Evolutionary conservation across 2,113 vertebrate genomes (phyloP).

Genomic region (Arvicanthis niloticus): DNA sequence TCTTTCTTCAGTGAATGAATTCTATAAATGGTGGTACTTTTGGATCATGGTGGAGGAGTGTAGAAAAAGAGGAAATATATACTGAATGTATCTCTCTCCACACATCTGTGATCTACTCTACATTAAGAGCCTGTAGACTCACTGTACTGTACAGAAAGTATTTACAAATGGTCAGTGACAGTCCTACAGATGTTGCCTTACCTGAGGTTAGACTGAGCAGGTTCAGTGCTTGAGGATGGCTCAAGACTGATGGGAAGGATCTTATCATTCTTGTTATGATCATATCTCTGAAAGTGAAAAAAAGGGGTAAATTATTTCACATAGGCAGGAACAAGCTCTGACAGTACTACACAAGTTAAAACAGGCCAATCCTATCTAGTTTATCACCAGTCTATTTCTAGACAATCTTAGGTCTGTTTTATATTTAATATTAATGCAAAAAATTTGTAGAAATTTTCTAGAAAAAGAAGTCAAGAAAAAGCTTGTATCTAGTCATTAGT

Average conservation of each 20-base stretch:
- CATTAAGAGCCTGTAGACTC: background rate
- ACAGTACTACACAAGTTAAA: background rate
- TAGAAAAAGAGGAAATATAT: background rate
- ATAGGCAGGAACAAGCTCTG: background rate
- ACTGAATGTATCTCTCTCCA: constrained; percentile 1
- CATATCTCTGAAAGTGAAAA: constrained; percentile 92
- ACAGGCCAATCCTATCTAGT: background rate
- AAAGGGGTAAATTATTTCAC: constrained; percentile 45
- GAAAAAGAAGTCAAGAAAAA: constrained; percentile 36
- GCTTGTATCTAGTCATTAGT: background rate
- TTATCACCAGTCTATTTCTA: background rate
- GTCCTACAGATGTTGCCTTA: constrained; percentile 77
- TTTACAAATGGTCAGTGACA: background rate
- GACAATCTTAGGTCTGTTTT: constrained; percentile 41
- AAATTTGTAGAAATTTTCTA: background rate
- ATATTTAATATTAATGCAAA: constrained; percentile 43
- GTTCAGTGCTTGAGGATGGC: constrained; percentile 93
- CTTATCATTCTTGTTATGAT: constrained; percentile 96
- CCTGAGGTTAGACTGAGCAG: constrained; percentile 94
- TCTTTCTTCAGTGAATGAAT: background rate
- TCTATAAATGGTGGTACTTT: background rate
- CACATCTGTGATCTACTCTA: background rate
- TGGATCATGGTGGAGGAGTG: background rate
- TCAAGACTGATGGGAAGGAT: constrained; percentile 96
- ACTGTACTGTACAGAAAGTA: background rate